Base-by-base conservation (phyloP, 2,113 vertebrate genomes). In the Aix galericulata region DNA sequence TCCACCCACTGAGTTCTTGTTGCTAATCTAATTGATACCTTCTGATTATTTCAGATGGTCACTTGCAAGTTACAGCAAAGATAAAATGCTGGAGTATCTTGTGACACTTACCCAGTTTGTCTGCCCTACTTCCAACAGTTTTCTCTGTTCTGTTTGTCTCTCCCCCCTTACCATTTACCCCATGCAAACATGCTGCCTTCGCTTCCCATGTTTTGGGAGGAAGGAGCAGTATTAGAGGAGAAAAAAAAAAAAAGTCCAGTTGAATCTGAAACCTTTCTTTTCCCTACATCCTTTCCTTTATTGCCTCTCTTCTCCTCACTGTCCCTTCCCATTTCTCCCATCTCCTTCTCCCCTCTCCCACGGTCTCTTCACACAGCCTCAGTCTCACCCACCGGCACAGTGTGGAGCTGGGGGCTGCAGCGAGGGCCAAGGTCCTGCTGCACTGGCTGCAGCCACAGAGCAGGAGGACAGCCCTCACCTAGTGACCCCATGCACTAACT, bases 1-100 rank as follows among this genome's bases (percentile, higher is more conserved):
- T 91, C 89, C 96, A 94, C 86, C 89, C 83, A 87, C 89, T 90
- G 91, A 93, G 81, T 94, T 95, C 52, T 84, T 88, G 64, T 72
- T 78, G 86, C 42, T 88, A 72, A 83, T 81, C 56, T 90, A 88
- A 88, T 93, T 90, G 88, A 91, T 71, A 42, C 56, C 36, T 11
- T 67, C 80, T 86, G 62, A 62, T 75, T 91, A 63, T 89, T 95
- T 94, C 66, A 91, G 88, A 89, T 38, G 62, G 89, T 86, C 87
- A 86, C 63, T 92, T 83, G 53, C 80, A 86, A 90, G 56, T 40
- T 59, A 73, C 44, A 89, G 23, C 46, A 42, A 91, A 94, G 90
- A 82, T 62, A 82, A 96, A 85, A 68, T 64, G 25, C 29, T 79
- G 3, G 1, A 32, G 26, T 84, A 12, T 20, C 36, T 55, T 66